Base-by-base conservation (phyloP, 2,113 vertebrate genomes). In the Asarcornis scutulata region DNA sequence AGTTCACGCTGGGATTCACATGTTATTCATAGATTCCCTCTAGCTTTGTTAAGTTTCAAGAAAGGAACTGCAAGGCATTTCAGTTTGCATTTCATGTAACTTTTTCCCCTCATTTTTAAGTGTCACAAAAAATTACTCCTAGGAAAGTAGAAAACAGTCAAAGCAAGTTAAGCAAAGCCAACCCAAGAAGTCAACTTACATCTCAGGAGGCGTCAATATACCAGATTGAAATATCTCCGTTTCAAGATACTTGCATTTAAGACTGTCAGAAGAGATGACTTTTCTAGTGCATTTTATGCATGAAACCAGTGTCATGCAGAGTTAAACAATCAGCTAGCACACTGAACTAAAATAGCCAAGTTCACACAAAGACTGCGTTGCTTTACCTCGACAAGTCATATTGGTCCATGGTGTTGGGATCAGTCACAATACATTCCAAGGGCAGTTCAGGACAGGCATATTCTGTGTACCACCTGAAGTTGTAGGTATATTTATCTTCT, bases 381-480 rank as follows among this genome's bases (percentile, higher is more conserved):
- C 32, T 75, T 69, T 95, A 99, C 99, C 99, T 99, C 95, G 99
- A 99, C 40, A 99, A 96, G 83, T 99, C 99, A 13, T 99, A 99
- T 13, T 99, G 99, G 38, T 99, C 98, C 76, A 99, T 87, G 1
- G 98, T 98, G 12, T 40, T 20, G 6, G 97, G 97, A 96, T 99
- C 98, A 0, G 98, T 99, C 95, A 99, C 99, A 87, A 99, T 36
- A 78, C 99, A 99, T 95, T 99, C 99, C 72, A 99, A 95, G 0
- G 98, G 98, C 77, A 98, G 97, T 93, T 98, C 98, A 0, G 99
- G 99, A 96, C 99, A 99, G 20, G 99, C 99, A n/a, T 98, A 98
- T 46, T 99, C 98, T 7, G 99, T 99, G 63, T 99, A 99, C 99
- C 99, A 99, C 75, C 97, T 98, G 96, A 99, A 99, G 97, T 99